A percentile compares a stretch with the other conserved stretches of the same genome.
phyloP scores from a whole-genome alignment of 2,888 invertebrate genomes.

The Drosophila pseudotalamancana region DNA sequence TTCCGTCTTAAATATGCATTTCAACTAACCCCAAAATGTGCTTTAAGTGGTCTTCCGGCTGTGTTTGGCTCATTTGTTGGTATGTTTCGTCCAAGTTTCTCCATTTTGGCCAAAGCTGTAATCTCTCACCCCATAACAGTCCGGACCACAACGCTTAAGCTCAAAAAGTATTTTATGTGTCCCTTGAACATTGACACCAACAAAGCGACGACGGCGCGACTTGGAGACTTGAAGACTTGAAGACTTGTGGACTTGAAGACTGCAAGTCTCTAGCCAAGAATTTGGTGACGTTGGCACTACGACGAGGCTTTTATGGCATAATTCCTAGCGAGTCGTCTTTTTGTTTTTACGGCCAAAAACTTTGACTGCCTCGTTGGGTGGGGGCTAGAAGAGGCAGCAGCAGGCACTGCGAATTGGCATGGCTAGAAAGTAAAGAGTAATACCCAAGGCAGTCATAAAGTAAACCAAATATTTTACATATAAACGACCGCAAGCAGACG shows the following conservation, averaged over 20 bases:
- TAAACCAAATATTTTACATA: slow-evolving; percentile 78
- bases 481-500: slow-evolving; percentile 74
- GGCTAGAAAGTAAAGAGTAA: slow-evolving; percentile 77
- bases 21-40: slow-evolving; percentile 23
- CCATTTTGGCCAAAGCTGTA: slow-evolving; percentile 24
- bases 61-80: slow-evolving; percentile 49
- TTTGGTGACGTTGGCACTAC: slow-evolving; percentile 32
- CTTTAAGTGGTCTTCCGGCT: slow-evolving; percentile 30
- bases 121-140: slow-evolving; percentile 27
- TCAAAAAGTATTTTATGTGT: slow-evolving; percentile 64
- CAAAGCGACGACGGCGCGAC: slow-evolving; percentile 47
- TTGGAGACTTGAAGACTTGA: slow-evolving; percentile 22
- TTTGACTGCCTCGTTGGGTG: slow-evolving; percentile 27
- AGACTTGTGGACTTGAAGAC: slow-evolving; percentile 9
- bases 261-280: slow-evolving; percentile 34
- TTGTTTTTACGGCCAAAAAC: slow-evolving; percentile 60
- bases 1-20: slow-evolving; percentile 3
- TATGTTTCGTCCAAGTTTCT: slow-evolving; percentile 28
- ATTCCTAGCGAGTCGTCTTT: slow-evolving; percentile 61
- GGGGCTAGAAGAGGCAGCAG: not conserved
- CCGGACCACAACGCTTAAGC: slow-evolving; percentile 14
- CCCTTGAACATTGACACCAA: slow-evolving; percentile 73
- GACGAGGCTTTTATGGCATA: slow-evolving; percentile 76
- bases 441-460: slow-evolving; percentile 78
- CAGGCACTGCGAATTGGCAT: slow-evolving; percentile 60